These are phyloP conservation scores for Amphipoea lucens DNA, from an alignment of 2,888 invertebrate genomes.

Conservation along the genomic window DNA sequence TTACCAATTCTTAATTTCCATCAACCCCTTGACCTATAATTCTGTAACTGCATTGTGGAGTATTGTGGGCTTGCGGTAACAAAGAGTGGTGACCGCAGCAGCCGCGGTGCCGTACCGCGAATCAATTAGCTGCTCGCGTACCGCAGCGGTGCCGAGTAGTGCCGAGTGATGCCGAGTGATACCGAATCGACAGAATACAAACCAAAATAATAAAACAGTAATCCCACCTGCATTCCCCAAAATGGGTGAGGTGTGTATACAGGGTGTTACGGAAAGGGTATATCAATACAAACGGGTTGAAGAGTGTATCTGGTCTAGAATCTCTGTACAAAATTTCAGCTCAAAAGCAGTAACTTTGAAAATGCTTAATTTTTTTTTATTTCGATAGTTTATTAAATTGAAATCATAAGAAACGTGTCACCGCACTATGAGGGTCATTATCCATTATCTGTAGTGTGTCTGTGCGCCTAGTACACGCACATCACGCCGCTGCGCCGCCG, in stretches of 20 bases:
- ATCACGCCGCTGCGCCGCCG: too few relatives aligned
- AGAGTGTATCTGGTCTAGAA: too few relatives aligned
- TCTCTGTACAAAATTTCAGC: too few relatives aligned
- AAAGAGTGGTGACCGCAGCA: conserved; percentile 57
- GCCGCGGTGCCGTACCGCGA: conserved; percentile 24
- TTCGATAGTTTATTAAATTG: too few relatives aligned
- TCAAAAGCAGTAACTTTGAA: too few relatives aligned
- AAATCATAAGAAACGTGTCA: too few relatives aligned
- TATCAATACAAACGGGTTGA: too few relatives aligned
- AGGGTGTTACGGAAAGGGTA: not conserved
- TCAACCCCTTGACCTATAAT: conserved; percentile 15
- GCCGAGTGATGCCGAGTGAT: not conserved
- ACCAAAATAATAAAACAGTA: not conserved
- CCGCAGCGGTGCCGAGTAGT: conserved; percentile 13
- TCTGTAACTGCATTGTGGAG: conserved; percentile 62
- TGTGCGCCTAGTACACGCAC: too few relatives aligned
- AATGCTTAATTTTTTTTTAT: too few relatives aligned
- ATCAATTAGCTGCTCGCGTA: conserved; percentile 51
- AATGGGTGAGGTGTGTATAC: not conserved
- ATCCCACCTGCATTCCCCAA: not conserved
- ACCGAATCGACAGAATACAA: not conserved
- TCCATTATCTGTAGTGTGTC: too few relatives aligned
- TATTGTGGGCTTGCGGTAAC: conserved; percentile 55
- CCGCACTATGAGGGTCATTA: too few relatives aligned
- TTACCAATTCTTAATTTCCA: not conserved